These are phyloP conservation scores for Drosophila busckii DNA, from an alignment of 1,140 invertebrate species.

Conservation along the genomic window DNA sequence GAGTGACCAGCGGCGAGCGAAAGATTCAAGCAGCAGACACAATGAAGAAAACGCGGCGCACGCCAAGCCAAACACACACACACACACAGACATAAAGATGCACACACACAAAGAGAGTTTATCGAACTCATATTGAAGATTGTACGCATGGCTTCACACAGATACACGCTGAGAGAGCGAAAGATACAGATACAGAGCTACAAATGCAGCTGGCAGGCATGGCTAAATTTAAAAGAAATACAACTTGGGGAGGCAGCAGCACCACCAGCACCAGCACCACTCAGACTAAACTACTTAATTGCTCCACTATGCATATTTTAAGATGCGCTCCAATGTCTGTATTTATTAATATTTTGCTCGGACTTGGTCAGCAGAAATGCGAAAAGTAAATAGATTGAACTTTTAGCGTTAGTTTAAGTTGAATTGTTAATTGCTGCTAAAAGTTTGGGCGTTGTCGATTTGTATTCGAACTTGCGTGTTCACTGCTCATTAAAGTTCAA, in stretches of 20 bases:
- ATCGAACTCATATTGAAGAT: conserved; percentile 77
- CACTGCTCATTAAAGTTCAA: too few species aligned
- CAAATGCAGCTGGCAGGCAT: conserved; percentile 35
- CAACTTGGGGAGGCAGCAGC: too few species aligned
- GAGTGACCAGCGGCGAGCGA: conserved; percentile 55
- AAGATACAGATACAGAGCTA: conserved; percentile 9
- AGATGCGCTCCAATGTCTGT: conserved; percentile 11
- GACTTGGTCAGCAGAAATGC: too few species aligned
- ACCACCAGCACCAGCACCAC: too few species aligned
- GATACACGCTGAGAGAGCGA: conserved; percentile 10
- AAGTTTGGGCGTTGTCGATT: too few species aligned
- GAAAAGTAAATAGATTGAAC: too few species aligned
- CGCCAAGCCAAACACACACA: conserved; percentile 65
- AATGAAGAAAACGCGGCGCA: conserved; percentile 53
- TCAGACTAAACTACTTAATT: conserved; percentile 29
- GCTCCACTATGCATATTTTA: conserved; percentile 24
- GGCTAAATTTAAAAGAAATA: conserved; percentile 8
- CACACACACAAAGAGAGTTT: conserved; percentile 62
- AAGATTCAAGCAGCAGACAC: conserved; percentile 17
- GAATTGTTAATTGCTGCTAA: too few species aligned
- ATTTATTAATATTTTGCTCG: background rate
- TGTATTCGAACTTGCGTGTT: too few species aligned
- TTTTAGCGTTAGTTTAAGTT: too few species aligned
- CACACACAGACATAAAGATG: too few species aligned
- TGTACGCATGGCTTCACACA: conserved; percentile 72